phyloP scores from a whole-genome alignment of 2,797 vertebrate species.

The Xenentodon cancila region DNA sequence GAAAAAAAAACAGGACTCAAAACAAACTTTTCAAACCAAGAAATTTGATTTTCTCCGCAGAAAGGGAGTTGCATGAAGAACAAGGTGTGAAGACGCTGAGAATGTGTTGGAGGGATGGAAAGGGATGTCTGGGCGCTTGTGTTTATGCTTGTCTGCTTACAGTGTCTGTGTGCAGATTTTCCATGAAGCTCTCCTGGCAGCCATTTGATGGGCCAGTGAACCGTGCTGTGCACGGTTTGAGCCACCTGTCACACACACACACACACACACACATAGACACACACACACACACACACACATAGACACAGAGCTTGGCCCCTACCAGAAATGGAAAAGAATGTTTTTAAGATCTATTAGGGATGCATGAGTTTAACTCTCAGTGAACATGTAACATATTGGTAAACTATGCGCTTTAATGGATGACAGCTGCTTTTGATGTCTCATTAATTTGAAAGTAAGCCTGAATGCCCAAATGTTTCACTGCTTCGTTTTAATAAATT shows the following conservation, averaged over 20 bases:
- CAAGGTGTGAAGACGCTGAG: constrained; percentile 24
- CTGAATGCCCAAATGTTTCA: background rate
- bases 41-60: background rate
- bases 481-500: background rate
- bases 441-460: background rate
- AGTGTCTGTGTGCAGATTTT: constrained; percentile 49
- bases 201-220: constrained; percentile 57
- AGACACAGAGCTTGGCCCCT: background rate
- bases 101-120: constrained; percentile 5
- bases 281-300: too few species aligned
- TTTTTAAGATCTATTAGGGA: background rate
- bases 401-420: background rate
- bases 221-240: constrained; percentile 48
- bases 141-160: constrained; percentile 41
- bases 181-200: constrained; percentile 56
- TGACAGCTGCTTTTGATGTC: background rate
- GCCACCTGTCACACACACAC: constrained; percentile 54
- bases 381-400: constrained; percentile 12
- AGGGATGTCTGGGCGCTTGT: constrained; percentile 14
- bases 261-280: constrained; percentile 1
- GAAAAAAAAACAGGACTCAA: constrained; percentile 2
- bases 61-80: constrained; percentile 8
- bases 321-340: constrained; percentile 29
- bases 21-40: constrained; percentile 27
- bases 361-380: constrained; percentile 5